These are phyloP conservation scores for Brachystomella parvula DNA, from an alignment of 1,140 invertebrate genomes.

Conservation along the genomic window DNA sequence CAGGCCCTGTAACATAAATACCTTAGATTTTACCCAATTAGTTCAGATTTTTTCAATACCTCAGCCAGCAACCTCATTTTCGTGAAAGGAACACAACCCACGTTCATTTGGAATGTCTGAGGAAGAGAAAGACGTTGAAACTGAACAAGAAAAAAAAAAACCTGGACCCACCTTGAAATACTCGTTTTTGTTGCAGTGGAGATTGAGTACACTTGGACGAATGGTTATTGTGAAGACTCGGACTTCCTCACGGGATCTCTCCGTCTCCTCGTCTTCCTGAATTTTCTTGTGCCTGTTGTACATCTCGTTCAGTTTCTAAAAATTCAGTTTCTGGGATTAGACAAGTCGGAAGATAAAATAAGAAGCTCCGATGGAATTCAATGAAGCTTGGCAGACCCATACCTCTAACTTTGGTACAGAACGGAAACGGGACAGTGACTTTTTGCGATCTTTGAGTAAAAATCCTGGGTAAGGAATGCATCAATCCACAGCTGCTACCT, in stretches of 20 bases:
- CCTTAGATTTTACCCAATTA: no score
- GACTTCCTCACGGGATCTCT: background rate
- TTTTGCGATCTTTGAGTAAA: no score
- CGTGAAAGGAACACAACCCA: slow-evolving; percentile 30
- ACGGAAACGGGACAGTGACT: no score
- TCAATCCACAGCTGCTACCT: no score
- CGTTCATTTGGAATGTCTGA: slow-evolving; percentile 29
- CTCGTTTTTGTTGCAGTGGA: slow-evolving; percentile 14
- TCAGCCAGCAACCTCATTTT: slow-evolving; percentile 22
- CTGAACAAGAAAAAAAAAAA: background rate
- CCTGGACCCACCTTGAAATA: slow-evolving; percentile 15
- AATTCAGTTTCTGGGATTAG: no score
- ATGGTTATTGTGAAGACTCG: slow-evolving; percentile 28
- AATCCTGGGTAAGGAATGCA: no score
- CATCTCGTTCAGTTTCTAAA: slow-evolving; percentile 14
- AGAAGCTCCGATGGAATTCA: no score
- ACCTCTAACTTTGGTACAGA: no score
- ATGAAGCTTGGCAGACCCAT: no score
- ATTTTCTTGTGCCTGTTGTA: background rate
- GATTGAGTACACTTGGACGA: slow-evolving; percentile 27
- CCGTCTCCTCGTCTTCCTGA: background rate
- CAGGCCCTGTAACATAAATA: no score
- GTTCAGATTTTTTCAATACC: no score
- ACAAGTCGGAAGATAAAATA: no score
- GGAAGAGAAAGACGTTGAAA: background rate